Evolutionary conservation across 2,888 invertebrate species (phyloP), one percentile per base, ranked within the genome.

Genomic region (Metopia argyrocephala): DNA sequence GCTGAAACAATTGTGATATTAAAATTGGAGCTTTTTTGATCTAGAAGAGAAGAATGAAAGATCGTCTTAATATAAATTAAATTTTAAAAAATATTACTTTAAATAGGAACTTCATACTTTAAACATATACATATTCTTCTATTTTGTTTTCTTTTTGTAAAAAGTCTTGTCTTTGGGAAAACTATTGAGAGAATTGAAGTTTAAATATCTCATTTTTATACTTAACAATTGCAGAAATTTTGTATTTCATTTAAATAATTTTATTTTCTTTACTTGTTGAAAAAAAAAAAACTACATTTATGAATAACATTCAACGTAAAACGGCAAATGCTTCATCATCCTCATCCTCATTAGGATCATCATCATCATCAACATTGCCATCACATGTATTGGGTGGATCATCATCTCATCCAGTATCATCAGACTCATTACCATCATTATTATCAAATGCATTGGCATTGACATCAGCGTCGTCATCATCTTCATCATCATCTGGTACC

Each of bases 241-340:
- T 64, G 25, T 65, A 68, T 65, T 65, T 68, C 68, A 56, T 57
- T 59, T 65, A 48, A 50, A 59, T 71, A 65, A 79, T 75, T 68
- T 46, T 75, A 82, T 73, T 80, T 73, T 69, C 52, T 62, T 64
- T 31, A 62, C 64, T 73, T 59, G 81, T 74, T 78, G 27, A 75
- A 68, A 46, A 66, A n/a, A n/a, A n/a, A 78, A 78, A 78, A 56
- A 57, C 50, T 74, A 59, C 48, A 86, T 86, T 84, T 87, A 87
- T 87, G 86, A 86, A 86, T 86, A 87, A 86, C 85, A 86, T 85
- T 86, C 84, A 85, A 85, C 85, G 83, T 84, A 82, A 85, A 76
- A 76, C 79, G 70, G 78, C 81, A 82, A 84, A 79, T 73, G 65
- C 82, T 79, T 83, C 85, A 82, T 81, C 84, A 66, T 75, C 85